Evolutionary conservation across 2,113 vertebrate genomes (phyloP), one percentile per base, ranked within the genome.

Genomic region (Piprites chloris): DNA sequence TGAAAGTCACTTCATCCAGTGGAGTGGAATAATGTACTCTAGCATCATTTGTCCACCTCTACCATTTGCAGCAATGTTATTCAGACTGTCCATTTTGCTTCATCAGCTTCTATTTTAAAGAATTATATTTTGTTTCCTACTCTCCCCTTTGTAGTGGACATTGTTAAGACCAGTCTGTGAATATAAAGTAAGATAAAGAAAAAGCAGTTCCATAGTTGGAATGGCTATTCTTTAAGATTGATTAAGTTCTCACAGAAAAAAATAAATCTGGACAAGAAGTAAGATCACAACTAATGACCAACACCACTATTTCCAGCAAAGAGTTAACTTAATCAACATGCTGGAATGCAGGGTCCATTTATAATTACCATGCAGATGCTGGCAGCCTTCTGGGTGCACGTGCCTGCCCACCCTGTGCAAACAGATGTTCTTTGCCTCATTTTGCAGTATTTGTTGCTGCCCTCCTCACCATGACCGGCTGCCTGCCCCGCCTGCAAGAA

Each of bases 1-100:
- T 95, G 95, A 97, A 96, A 96, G 91, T 97, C 95, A 96, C 95
- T 97, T 96, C 95, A 96, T 94, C 91, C 90, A 90, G 50, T 95
- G 85, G 93, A 97, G 95, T 95, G 93, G 94, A 96, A 95, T 94
- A 96, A 96, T 97, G 89, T 94, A 92, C 95, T 91, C 76, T 50
- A 80, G 81, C 28, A 1, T 91, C 82, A 10, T 94, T 95, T 96
- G 95, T 95, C 97, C 94, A 97, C 88, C 90, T 95, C 91, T 85
- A 55, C 91, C 85, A 89, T 95, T 94, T 83, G 91, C 49, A 95
- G 78, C 14, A 12, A 87, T 42, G 67, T 69, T 93, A 96, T 97
- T 97, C 96, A 95, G 87, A 93, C 87, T 92, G 87, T 76, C 85
- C 89, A 84, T 95, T 97, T 87, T 93, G 79, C 76, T 88, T 97